Evolutionary conservation across 1,140 invertebrate genomes (phyloP), one percentile per base, ranked within the genome.

Genomic region (Sitophilus oryzae): DNA sequence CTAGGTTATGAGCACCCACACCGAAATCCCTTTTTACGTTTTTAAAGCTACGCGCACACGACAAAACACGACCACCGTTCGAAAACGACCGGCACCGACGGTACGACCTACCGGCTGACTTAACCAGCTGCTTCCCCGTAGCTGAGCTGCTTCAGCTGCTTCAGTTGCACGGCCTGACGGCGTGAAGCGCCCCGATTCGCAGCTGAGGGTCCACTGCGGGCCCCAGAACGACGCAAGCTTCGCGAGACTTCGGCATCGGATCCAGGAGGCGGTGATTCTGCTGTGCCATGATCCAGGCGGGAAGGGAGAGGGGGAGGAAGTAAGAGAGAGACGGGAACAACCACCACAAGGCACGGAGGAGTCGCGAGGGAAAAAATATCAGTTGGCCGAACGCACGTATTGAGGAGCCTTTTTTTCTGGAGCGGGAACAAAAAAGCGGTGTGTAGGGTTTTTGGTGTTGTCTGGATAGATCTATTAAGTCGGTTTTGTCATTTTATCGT

Each of bases 141-240:
- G 47, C 56, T 58, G 16, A 58, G 49, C 44, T n/a, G n/a, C n/a
- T 58, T 52, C 48, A 58, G 48, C 56, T 52, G 47, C 47, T 56
- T n/a, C n/a, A 55, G 44, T 55, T 56, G 54, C 46, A 56, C 37
- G 30, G 49, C 45, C 36, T 38, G 40, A 37, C 35, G 47, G 35
- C 54, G 42, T 49, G 41, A 56, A 37, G 45, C 54, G 50, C 41
- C 54, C 46, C 47, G 46, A 35, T 56, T 22, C 46, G 40, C 54
- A 56, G 54, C 54, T 40, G 54, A 56, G 50, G 46, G 45, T 56
- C 54, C 54, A 56, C 54, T 56, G 54, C 54, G 54, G 54, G 38
- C 54, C 4, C 41, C 14, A 35, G 16, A 46, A 46, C 54, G 54
- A 45, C 46, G 46, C 5, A 5, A 5, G 44, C 46, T 16, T 56